Evolutionary conservation across 2,888 invertebrate genomes (phyloP).

Genomic region (Leptopilina syphax): DNA sequence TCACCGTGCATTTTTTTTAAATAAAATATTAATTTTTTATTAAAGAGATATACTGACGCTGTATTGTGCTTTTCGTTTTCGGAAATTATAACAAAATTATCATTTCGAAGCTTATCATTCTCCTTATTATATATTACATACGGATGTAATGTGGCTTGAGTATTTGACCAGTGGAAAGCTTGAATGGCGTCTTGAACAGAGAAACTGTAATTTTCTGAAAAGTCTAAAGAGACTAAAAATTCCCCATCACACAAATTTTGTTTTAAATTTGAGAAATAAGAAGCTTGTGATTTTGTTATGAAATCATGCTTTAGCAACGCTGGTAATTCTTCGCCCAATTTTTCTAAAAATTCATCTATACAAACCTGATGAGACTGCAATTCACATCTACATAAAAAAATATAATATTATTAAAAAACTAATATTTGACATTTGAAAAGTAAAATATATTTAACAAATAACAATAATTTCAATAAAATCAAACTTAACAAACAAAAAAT

Average conservation of each 20-base stretch:
- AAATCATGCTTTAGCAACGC: neutral
- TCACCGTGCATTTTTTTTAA: no score
- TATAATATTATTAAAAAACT: neutral
- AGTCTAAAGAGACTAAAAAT: constrained; percentile 32
- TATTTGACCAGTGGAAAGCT: constrained; percentile 38
- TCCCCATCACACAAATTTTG: constrained; percentile 6
- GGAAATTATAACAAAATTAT: constrained; percentile 36
- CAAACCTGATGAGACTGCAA: constrained; percentile 5
- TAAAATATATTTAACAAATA: neutral
- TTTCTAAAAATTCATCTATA: constrained; percentile 17
- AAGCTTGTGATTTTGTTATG: neutral
- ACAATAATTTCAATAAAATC: neutral
- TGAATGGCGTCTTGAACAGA: constrained; percentile 43
- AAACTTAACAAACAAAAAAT: no score
- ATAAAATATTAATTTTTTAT: no score
- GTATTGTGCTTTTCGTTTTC: constrained; percentile 20
- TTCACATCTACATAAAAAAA: constrained; percentile 7
- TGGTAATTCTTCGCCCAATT: neutral
- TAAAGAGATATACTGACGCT: neutral
- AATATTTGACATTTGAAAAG: neutral
- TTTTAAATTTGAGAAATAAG: neutral
- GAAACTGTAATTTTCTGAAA: constrained; percentile 41
- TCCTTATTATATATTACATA: constrained; percentile 20
- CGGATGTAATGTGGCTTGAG: constrained; percentile 31
- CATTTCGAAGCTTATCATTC: constrained; percentile 28